Conservation (phyloP, 2,113 vertebrate genomes). For the Lasiurus cinereus region DNA sequence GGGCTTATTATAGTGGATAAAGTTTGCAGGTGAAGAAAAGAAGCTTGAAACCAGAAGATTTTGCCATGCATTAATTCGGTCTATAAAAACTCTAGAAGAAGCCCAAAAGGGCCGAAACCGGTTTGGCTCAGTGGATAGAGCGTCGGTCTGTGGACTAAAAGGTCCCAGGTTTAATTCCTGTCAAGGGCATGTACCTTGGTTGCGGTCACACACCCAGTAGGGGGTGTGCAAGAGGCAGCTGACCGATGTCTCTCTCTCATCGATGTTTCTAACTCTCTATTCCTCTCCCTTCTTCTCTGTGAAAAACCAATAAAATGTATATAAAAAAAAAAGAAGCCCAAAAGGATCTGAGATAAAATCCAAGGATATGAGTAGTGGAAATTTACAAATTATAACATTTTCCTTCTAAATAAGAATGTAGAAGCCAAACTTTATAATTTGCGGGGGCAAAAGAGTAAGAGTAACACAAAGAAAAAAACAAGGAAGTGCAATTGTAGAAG, state of each 20-base stretch:
- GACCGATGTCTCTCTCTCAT: too few relatives aligned
- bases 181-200: too few relatives aligned
- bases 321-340: background rate
- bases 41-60: background rate
- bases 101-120: background rate
- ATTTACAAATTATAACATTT: background rate
- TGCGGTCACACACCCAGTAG: too few relatives aligned
- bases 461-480: background rate
- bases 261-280: too few relatives aligned
- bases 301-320: too few relatives aligned
- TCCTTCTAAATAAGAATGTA: background rate
- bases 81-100: background rate
- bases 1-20: background rate
- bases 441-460: background rate
- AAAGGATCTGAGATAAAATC: background rate
- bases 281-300: too few relatives aligned
- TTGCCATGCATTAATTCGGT: background rate
- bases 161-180: too few relatives aligned
- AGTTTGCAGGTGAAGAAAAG: background rate
- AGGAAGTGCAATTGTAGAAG: background rate
- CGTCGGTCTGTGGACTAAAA: too few relatives aligned
- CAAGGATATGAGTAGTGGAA: background rate
- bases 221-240: too few relatives aligned
- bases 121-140: too few relatives aligned
- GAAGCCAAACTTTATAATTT: background rate